These are phyloP conservation scores for Hydraecia micacea DNA, from an alignment of 2,888 invertebrate species.

Conservation along the genomic window DNA sequence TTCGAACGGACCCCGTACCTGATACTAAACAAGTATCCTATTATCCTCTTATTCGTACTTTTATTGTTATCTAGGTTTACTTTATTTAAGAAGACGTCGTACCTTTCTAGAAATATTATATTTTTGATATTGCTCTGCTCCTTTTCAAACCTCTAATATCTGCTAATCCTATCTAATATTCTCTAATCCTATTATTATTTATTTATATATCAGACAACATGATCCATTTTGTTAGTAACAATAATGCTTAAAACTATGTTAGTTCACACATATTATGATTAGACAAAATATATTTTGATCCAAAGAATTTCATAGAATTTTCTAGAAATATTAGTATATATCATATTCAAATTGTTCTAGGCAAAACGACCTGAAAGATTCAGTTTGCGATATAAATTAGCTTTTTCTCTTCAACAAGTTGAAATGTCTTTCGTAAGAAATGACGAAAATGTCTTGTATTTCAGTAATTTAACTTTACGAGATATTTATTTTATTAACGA, in stretches of 20 bases:
- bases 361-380: background rate
- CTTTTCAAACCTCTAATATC: background rate
- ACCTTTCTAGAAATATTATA: background rate
- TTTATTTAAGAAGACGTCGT: background rate
- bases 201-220: too few relatives aligned
- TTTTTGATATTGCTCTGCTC: background rate
- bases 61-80: constrained; percentile 2
- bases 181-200: background rate
- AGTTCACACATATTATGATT: too few relatives aligned
- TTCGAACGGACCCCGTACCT: constrained; percentile 4
- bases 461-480: constrained; percentile 46
- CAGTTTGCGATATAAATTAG: constrained; percentile 18
- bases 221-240: too few relatives aligned
- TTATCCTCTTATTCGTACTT: constrained; percentile 14
- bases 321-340: background rate
- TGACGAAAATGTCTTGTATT: constrained; percentile 39
- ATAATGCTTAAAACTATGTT: too few relatives aligned
- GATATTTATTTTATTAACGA: constrained; percentile 49
- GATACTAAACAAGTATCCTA: constrained; percentile 1
- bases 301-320: background rate
- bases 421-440: constrained; percentile 9
- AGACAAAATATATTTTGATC: background rate
- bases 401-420: constrained; percentile 14
- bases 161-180: background rate
- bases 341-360: constrained; percentile 1